Evolutionary conservation across 2,113 vertebrate species (phyloP), one percentile per base, ranked within the genome.

Genomic region (Nasalis larvatus): DNA sequence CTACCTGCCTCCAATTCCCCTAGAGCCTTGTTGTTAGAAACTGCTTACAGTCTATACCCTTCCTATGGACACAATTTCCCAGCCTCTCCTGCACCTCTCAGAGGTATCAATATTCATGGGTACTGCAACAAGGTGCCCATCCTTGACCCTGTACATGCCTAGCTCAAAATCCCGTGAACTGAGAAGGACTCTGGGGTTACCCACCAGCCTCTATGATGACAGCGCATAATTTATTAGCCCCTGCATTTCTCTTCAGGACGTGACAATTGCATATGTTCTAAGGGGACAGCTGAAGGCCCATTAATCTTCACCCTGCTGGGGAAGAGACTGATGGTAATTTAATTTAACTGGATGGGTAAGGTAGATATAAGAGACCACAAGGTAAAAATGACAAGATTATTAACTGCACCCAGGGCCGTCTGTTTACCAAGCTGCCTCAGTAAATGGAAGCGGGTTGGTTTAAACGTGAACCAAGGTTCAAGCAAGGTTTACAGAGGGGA

Each of bases 261-360:
- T 82, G 93, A 96, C 17, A 3, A 63, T 12, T 63, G 9, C 21
- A 0, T 18, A 52, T 97, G 91, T 11, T 16, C 40, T 30, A 66
- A 74, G 32, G 58, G 76, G 52, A 87, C 73, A 81, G 83, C 89
- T 56, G 91, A 96, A 93, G 93, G 49, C 91, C 91, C 96, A 92
- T 98, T 92, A 95, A 97, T 97, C 97, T 98, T 98, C 60, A 23
- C 66, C 68, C 47, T 66, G 54, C 71, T 45, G 60, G 18, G 47
- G 83, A 94, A 97, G 95, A 92, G 89, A 81, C 35, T 20, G 93
- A 45, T 30, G 92, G 95, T 32, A 40, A 91, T 85, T 91, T 82
- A 71, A 89, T 54, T 45, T 6, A 3, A 73, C 94, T 27, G 52
- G 52, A 45, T 30, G 81, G 95, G 81, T 63, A 60, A 93, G 83